Evolutionary conservation across 2,113 vertebrate species (phyloP), one percentile per base, ranked within the genome.

Genomic region (Pachycephala philippinensis): DNA sequence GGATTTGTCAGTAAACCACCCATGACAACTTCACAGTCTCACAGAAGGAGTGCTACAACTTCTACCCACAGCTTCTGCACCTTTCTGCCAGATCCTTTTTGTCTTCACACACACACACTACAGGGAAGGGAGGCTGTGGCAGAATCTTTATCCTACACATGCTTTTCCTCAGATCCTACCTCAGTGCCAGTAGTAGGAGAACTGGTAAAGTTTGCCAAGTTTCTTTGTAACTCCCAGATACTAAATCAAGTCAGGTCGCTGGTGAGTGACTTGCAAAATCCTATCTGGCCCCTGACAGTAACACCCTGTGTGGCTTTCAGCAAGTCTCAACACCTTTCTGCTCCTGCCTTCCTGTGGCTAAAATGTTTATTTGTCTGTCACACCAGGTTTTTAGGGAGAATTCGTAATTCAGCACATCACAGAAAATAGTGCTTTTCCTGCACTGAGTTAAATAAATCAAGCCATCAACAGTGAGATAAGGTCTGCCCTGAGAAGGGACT

Each of bases 171-270:
- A 54, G 47, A 61, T 54, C 16, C 52, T 35, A 9, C 49, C 33
- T 60, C 47, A 31, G 53, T 23, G n/a, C 27, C 35, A 40, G 3
- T 9, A 39, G 40, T 13, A 60, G 47, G 24, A 95, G 31, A 65
- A 30, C 21, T 1, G 3, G 7, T 52, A 47, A 90, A 65, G 17
- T 56, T 74, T 90, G 80, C 60, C 89, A 96, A 47, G 80, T 92
- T 92, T 92, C 87, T 95, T 63, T 79, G 60, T 64, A 87, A 91
- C 57, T 89, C 77, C 53, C 87, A 84, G 68, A 91, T 95, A 94
- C 53, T 23, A 61, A 82, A 30, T 49, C 31, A 65, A 61, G 52
- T 8, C 20, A 84, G 56, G 31, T 2, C 66, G 47, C 50, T 74
- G 59, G 60, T 75, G 87, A 79, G 22, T 93, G 60, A 89, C 74